A percentile compares a stretch with the other conserved stretches of the same genome.
Evolutionary conservation across 2,797 vertebrate species (phyloP).

Genomic region (Notolepis coatsorum): DNA sequence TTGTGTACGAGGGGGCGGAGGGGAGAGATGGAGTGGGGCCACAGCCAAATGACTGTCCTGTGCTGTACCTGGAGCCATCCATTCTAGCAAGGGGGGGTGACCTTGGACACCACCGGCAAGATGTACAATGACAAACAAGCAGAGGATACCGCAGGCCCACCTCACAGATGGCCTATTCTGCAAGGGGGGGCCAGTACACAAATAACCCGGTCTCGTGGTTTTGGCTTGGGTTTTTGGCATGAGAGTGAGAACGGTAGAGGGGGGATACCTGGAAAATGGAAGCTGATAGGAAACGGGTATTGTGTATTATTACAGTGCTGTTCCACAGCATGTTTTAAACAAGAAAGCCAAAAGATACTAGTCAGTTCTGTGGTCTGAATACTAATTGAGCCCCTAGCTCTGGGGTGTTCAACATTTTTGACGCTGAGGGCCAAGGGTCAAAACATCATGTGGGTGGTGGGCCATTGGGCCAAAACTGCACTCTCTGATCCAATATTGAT

Average conservation of each 20-base stretch:
- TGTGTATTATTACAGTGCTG: background rate
- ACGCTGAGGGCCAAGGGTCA: too few species aligned
- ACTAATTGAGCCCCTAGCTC: background rate
- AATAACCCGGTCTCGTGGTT: conserved; percentile 27
- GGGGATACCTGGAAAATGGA: conserved; percentile 3
- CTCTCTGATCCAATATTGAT: too few species aligned
- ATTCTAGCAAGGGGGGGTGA: conserved; percentile 70
- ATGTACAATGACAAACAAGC: conserved; percentile 77
- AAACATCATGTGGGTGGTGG: too few species aligned
- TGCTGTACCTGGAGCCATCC: conserved; percentile 73
- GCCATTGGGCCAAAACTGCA: too few species aligned
- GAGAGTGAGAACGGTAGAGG: conserved; percentile 13
- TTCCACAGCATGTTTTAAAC: background rate
- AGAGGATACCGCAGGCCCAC: conserved; percentile 57
- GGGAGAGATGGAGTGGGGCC: conserved; percentile 62
- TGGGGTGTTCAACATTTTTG: too few species aligned
- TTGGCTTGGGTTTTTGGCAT: conserved; percentile 24
- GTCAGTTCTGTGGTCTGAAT: background rate
- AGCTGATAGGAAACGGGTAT: background rate
- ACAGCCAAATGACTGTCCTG: conserved; percentile 78
- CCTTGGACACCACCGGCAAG: conserved; percentile 75
- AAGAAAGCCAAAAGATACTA: background rate
- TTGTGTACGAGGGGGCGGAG: conserved; percentile 65
- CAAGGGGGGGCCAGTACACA: conserved; percentile 52
- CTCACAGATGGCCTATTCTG: conserved; percentile 68